Percentiles rank a stretch among this genome's conserved stretches.
Evolutionary conservation across 2,797 vertebrate genomes (phyloP).

Genomic region (Corythornis leucogaster): DNA sequence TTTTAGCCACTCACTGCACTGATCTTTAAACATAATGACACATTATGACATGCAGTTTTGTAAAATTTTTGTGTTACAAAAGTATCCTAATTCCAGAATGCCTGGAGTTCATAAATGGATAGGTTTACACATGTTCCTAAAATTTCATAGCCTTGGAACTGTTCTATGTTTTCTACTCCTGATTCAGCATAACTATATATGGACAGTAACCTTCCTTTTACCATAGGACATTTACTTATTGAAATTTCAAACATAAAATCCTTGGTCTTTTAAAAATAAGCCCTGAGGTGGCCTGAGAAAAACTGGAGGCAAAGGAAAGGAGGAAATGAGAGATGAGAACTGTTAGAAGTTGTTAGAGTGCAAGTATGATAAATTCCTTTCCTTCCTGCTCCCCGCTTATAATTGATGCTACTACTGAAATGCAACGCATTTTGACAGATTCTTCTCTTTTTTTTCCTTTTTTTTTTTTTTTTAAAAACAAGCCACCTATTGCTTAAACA

Average conservation of each 20-base stretch:
- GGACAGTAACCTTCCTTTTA: neutral
- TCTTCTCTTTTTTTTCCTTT: accelerated
- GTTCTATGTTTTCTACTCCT: neutral
- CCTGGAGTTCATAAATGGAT: neutral
- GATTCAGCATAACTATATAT: neutral
- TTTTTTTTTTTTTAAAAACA: neutral
- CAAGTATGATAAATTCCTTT: neutral
- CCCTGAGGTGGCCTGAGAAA: neutral
- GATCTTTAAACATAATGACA: neutral
- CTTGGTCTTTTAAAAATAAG: neutral
- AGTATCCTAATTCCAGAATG: neutral
- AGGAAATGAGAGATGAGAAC: neutral
- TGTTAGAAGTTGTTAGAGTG: neutral
- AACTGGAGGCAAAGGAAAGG: neutral
- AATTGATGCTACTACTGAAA: neutral
- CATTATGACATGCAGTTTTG: neutral
- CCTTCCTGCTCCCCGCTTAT: neutral
- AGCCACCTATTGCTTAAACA: neutral
- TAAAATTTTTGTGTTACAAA: neutral
- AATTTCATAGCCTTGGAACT: neutral
- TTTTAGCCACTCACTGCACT: neutral
- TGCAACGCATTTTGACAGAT: neutral
- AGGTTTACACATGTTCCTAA: neutral
- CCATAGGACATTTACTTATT: neutral
- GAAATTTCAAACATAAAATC: neutral